phyloP scores from a whole-genome alignment of 2,888 invertebrate genomes.

The Eupithecia pulchellata region DNA sequence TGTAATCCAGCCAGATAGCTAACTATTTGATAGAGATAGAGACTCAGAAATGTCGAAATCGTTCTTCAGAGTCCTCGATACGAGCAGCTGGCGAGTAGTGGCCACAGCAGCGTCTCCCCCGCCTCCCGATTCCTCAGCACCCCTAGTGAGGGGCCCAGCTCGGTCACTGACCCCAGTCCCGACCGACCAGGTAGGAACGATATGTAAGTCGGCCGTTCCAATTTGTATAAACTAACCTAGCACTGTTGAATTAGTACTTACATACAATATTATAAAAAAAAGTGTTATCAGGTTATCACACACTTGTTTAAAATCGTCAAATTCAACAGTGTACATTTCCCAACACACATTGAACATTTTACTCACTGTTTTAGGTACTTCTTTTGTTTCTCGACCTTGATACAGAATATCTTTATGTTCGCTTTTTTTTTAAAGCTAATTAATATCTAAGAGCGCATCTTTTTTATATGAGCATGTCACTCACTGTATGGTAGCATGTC shows the following conservation, averaged over 20 bases:
- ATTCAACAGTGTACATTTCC: conserved; percentile 18
- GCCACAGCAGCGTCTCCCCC: conserved; percentile 77
- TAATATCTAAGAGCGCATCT: conserved; percentile 9
- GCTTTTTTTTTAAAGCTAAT: conserved; percentile 16
- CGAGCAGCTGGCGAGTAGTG: conserved; percentile 80
- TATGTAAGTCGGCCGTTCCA: conserved; percentile 85
- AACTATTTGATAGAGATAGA: not conserved
- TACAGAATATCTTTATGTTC: conserved; percentile 6
- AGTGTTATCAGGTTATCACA: not conserved
- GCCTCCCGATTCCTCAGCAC: conserved; percentile 74
- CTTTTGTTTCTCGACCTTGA: not conserved
- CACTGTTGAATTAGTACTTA: conserved; percentile 31
- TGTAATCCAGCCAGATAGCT: not conserved
- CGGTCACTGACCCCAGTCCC: conserved; percentile 76
- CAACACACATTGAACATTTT: not conserved
- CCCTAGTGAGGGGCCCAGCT: conserved; percentile 76
- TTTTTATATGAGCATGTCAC: conserved; percentile 37
- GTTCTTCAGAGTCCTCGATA: conserved; percentile 76
- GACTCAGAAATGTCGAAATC: conserved; percentile 7
- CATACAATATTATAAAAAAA: not conserved
- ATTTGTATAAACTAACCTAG: conserved; percentile 60
- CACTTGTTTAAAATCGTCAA: not conserved
- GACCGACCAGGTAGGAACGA: conserved; percentile 85
- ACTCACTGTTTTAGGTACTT: not conserved
- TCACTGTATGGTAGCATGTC: conserved; percentile 40